Evolutionary conservation across 30 jellyfish, hydroid and myxozoan species (phyloP), one percentile per base, ranked within the genome.

Genomic region (Kudoa iwatai): DNA sequence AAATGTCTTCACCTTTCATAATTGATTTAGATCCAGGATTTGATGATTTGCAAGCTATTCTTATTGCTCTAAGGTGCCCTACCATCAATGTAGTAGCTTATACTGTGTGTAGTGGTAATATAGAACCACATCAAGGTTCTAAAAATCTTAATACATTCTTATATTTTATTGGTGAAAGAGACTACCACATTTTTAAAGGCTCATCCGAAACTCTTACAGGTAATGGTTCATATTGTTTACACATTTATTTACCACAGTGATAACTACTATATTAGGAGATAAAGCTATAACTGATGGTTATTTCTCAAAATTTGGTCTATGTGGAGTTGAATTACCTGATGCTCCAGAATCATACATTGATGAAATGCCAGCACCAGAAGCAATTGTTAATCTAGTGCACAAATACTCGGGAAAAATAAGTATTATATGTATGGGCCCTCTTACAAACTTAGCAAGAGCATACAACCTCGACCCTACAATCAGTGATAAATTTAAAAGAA

Each of bases 11-110:
- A n/a, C n/a, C n/a, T n/a, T n/a, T n/a, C n/a, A 42, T 71, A 0
- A 55, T 71, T 14, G 92, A 71, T 40, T 48, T 67, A 3, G 87
- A 62, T 45, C 92, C 92, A 14, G 92, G 92, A 2, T 24, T 53
- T 14, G 92, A 71, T 51, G 92, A 71, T 47, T 86, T 87, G 6
- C 36, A 55, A 51, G 92, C 92, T 14, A 26, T 71, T 13, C 84
- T 71, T 9, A 44, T 58, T 18, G 83, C 62, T 7, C 4, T 62
- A 31, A 46, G 49, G 20, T 50, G 66, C 55, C 84, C 65, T 7
- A 66, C 49, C 47, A 49, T 45, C 7, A 62, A 71, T 10, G 54
- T 71, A 24, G 59, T 71, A 1, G 92, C 84, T 15, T 18, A 59
- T 2, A 60, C 88, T 0, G 41, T 58, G 20, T 65, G 50, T 12